Conservation (phyloP, 1,140 invertebrate genomes). For the Tetraneura akinire region DNA sequence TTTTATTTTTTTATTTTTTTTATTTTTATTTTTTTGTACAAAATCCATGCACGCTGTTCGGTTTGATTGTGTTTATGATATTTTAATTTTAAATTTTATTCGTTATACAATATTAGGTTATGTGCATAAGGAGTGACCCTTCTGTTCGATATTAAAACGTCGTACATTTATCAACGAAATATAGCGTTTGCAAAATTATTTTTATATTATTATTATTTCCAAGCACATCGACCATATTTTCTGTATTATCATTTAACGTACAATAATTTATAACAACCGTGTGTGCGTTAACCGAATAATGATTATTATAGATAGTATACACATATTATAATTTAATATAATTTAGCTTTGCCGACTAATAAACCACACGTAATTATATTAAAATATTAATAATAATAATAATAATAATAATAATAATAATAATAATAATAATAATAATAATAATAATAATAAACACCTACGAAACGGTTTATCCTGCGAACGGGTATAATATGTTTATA, state of each 20-base stretch:
- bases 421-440: too few relatives aligned
- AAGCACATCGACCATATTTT: background rate
- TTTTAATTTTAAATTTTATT: background rate
- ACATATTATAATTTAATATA: background rate
- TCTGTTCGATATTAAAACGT: too few relatives aligned
- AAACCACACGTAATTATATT: background rate
- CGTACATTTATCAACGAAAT: too few relatives aligned
- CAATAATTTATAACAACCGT: too few relatives aligned
- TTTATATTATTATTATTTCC: background rate
- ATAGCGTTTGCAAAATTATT: too few relatives aligned
- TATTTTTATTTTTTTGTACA: conserved; percentile 32
- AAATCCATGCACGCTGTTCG: conserved; percentile 46
- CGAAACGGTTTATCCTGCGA: too few relatives aligned
- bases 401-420: too few relatives aligned
- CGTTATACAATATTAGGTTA: background rate
- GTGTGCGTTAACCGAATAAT: too few relatives aligned
- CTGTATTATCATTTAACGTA: too few relatives aligned
- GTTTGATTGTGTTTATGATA: conserved; percentile 33
- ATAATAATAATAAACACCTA: too few relatives aligned
- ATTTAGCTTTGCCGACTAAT: background rate
- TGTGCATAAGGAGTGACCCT: background rate
- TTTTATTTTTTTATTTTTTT: conserved; percentile 2
- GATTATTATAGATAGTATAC: background rate
- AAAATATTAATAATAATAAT: too few relatives aligned
- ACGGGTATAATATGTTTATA: too few relatives aligned